Percentiles rank a stretch among this genome's conserved stretches.
These are phyloP conservation scores for Acanthiza pusilla DNA, from an alignment of 2,797 vertebrate species.

Conservation along the genomic window DNA sequence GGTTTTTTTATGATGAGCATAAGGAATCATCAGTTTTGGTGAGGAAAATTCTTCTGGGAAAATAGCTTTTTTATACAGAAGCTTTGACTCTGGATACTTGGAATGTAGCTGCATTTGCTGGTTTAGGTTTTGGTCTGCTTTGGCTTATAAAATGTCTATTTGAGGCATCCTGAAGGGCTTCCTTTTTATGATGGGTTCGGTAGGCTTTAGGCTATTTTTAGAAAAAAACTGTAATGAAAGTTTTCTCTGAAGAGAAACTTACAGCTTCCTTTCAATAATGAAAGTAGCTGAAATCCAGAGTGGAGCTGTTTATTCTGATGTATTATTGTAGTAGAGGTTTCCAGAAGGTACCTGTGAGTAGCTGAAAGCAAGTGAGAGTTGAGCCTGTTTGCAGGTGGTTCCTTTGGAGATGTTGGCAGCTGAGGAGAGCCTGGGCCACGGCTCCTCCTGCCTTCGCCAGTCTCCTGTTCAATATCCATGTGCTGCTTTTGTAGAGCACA, in stretches of 20 bases:
- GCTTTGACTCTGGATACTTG: background rate
- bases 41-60: background rate
- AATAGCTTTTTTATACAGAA: background rate
- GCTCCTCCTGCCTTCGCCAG: background rate
- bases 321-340: background rate
- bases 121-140: background rate
- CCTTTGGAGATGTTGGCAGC: background rate
- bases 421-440: background rate
- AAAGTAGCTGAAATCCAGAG: background rate
- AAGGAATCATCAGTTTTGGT: background rate
- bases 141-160: background rate
- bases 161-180: background rate
- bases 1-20: background rate
- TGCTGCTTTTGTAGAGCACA: background rate
- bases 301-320: background rate
- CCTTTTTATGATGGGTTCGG: background rate
- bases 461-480: rapidly evolving
- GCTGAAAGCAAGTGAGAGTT: background rate
- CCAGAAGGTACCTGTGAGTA: background rate
- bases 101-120: background rate
- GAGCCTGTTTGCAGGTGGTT: background rate
- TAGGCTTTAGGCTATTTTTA: background rate
- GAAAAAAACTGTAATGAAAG: background rate
- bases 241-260: background rate
- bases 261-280: background rate